phyloP scores from a whole-genome alignment of 2,113 vertebrate species.

The Fulica atra region DNA sequence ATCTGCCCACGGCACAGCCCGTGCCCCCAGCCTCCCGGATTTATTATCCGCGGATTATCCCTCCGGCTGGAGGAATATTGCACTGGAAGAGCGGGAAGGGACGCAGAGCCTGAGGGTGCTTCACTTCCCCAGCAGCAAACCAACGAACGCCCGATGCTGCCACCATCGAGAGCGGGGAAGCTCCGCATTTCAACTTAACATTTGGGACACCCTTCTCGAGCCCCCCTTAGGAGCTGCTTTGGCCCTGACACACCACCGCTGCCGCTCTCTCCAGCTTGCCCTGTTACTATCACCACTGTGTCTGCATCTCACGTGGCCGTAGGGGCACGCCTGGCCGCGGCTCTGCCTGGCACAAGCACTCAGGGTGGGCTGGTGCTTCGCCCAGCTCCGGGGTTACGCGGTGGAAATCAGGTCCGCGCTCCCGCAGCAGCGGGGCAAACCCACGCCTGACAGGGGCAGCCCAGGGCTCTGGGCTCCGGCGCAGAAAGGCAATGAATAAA shows the following conservation, averaged over 20 bases:
- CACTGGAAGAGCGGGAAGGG: background rate
- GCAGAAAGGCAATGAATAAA: background rate
- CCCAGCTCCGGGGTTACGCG: slow-evolving; percentile 19
- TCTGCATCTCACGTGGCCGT: background rate
- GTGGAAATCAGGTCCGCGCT: slow-evolving; percentile 41
- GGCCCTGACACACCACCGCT: background rate
- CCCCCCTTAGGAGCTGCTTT: background rate
- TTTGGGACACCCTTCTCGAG: background rate
- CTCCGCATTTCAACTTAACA: background rate
- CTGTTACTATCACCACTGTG: background rate
- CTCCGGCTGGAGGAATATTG: background rate
- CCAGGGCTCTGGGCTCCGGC: slow-evolving; percentile 45
- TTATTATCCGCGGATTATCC: background rate
- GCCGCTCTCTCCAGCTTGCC: background rate
- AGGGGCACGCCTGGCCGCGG: background rate
- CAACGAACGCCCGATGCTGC: background rate
- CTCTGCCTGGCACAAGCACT: background rate
- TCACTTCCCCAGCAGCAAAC: background rate
- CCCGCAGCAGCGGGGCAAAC: slow-evolving; percentile 4
- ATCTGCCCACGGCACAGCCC: fast-evolving
- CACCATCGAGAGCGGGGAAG: background rate
- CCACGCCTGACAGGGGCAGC: slow-evolving; percentile 39
- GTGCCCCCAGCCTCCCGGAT: background rate
- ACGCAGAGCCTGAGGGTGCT: background rate
- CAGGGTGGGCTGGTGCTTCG: background rate